Evolutionary conservation across 2,888 invertebrate genomes (phyloP), one percentile per base, ranked within the genome.

Genomic region (Sinopyrophorus schimmeli): DNA sequence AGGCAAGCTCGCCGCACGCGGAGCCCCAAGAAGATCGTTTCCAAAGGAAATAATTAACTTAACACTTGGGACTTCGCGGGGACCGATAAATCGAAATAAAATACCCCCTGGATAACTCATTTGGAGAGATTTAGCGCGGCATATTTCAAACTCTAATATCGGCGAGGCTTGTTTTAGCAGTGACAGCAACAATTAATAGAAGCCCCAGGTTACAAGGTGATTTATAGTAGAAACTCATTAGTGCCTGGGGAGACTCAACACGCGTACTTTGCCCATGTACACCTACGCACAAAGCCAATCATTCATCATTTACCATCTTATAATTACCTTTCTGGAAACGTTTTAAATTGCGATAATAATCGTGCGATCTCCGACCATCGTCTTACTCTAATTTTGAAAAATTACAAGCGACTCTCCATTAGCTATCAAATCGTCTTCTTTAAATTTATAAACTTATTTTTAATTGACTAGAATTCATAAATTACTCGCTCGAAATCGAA

Each of bases 211-310:
- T 59, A 63, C 57, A 47, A 40, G 47, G 59, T 67, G 67, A 67
- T 67, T 66, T 67, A 67, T 67, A 60, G 64, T 65, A 64, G 67
- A 65, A 66, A 66, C 67, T 67, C 67, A 67, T 67, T 67, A 67
- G 66, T 57, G 64, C 66, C 66, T 51, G 66, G 61, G 65, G 67
- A 65, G 65, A 60, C 57, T 60, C 64, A 55, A 59, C 61, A 62
- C 60, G 61, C 57, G 54, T 35, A 54, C 54, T 58, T 50, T 47
- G 43, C 50, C 59, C 55, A 47, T 55, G 37, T 53, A 54, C 63
- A 57, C 54, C 60, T 59, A 58, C 60, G 37, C 38, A 38, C 42
- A 31, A 31, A 44, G 24, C 48, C 51, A 31, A 48, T 58, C 59
- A 63, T 63, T 61, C 60, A 63, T 63, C 61, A 60, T 54, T 39